Evolutionary conservation across 2,797 vertebrate species (phyloP), one percentile per base, ranked within the genome.

Genomic region (Glossophaga mutica): DNA sequence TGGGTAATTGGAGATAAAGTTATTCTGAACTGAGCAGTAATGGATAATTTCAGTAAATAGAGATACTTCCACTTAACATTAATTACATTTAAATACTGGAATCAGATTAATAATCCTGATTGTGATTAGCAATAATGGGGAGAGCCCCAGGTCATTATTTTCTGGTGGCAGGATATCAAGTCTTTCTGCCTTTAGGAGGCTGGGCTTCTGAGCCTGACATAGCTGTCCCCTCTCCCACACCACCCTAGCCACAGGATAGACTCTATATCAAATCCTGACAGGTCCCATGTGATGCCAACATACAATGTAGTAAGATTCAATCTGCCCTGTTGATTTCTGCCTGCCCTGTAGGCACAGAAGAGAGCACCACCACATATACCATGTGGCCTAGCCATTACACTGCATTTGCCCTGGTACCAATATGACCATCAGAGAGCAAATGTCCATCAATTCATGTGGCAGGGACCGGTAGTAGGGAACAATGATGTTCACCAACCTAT

Each of bases 281-380:
- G 98, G 22, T 79, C 90, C 95, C 82, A 90, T 95, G 97, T 98
- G 98, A 98, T 93, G 97, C 96, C 50, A 93, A 96, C 96, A 97
- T 98, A 74, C 97, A 97, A 95, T 84, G 92, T 76, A 97, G 98
- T 96, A 96, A 93, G 98, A 99, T 94, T 96, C 2, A 96, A 98
- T 98, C 96, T 92, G 96, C 89, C 83, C 93, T 97, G 98, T 99
- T 98, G 98, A 98, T 98, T 98, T 99, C 98, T 98, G 98, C 94
- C 96, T 18, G 97, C 98, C 98, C 98, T 99, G 98, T 97, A 96
- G 97, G 68, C 87, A 98, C 50, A 78, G 94, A 32, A 94, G 97
- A 98, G 97, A 97, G 97, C 98, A 98, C 98, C 98, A 98, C 97
- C 62, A 94, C 98, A 97, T 98, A 98, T 98, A 98, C 97, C 98